Evolutionary conservation across 2,113 vertebrate species (phyloP).

Genomic region (Chloropsis cyanopogon): DNA sequence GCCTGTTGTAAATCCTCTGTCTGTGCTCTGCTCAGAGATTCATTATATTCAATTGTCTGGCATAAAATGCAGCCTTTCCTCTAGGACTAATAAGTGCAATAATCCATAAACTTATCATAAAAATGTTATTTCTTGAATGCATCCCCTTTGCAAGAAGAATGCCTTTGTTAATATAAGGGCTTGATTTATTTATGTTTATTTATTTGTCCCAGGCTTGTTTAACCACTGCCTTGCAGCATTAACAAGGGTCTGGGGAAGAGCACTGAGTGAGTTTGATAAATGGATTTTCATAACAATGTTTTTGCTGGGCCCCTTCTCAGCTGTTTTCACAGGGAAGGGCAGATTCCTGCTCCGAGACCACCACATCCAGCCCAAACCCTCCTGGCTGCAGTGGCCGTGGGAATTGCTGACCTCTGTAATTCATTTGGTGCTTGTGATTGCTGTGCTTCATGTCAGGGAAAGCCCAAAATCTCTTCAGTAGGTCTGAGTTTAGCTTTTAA

Average conservation of each 20-base stretch:
- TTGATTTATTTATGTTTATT: constrained; percentile 41
- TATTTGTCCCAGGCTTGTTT: constrained; percentile 12
- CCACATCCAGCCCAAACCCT: not conserved
- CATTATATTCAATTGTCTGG: constrained; percentile 58
- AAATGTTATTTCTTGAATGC: constrained; percentile 46
- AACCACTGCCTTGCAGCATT: constrained; percentile 6
- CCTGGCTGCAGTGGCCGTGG: not conserved
- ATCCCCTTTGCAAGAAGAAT: constrained; percentile 24
- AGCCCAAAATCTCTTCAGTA: not conserved
- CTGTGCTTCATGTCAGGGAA: not conserved
- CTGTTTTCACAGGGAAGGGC: not conserved
- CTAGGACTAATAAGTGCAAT: constrained; percentile 41
- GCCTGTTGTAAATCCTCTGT: constrained; percentile 58
- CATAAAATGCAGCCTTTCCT: constrained; percentile 53
- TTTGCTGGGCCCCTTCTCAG: not conserved
- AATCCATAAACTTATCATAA: constrained; percentile 59
- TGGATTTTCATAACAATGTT: not conserved
- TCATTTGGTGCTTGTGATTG: accelerated
- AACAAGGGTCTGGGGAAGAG: not conserved
- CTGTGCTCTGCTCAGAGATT: constrained; percentile 50
- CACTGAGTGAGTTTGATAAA: not conserved
- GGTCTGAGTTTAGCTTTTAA: not conserved
- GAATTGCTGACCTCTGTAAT: not conserved
- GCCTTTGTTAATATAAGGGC: constrained; percentile 2
- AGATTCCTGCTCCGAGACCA: not conserved